These are phyloP conservation scores for Ichneumon xanthorius DNA, from an alignment of 2,888 invertebrate species.

Conservation along the genomic window DNA sequence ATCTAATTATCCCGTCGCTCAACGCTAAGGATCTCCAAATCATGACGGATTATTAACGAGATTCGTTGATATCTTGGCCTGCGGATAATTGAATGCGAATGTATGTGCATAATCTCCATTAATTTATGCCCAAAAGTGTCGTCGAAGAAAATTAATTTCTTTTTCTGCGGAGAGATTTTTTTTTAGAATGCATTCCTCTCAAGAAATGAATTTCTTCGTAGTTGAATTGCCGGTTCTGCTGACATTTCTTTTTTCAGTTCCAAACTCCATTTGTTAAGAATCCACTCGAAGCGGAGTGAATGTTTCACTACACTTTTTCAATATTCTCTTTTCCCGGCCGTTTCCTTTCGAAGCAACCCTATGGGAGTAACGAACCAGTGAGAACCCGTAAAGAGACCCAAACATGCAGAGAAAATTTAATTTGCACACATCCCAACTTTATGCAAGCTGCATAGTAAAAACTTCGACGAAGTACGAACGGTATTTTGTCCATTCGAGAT, in stretches of 20 bases:
- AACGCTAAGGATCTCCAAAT: conserved; percentile 35
- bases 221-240: background rate
- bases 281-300: conserved; percentile 34
- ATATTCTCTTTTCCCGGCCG: conserved; percentile 1
- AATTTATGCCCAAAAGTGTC: conserved; percentile 1
- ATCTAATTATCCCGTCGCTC: conserved; percentile 47
- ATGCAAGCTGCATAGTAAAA: conserved; percentile 48
- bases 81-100: conserved; percentile 39
- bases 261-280: conserved; percentile 44
- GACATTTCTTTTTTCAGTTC: conserved; percentile 10
- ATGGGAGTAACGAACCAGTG: conserved; percentile 34
- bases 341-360: conserved; percentile 4
- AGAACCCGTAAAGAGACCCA: conserved; percentile 35
- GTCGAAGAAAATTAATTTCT: conserved; percentile 5
- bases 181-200: background rate
- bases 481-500: background rate
- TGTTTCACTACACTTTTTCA: conserved; percentile 37
- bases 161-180: conserved; percentile 12
- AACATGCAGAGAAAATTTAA: conserved; percentile 49
- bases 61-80: conserved; percentile 16
- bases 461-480: conserved; percentile 19
- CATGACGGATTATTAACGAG: conserved; percentile 45
- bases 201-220: background rate
- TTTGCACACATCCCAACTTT: conserved; percentile 49
- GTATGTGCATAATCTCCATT: conserved; percentile 23